These are phyloP conservation scores for Ctena decussata DNA, from an alignment of 2,888 invertebrate genomes.

Conservation along the genomic window DNA sequence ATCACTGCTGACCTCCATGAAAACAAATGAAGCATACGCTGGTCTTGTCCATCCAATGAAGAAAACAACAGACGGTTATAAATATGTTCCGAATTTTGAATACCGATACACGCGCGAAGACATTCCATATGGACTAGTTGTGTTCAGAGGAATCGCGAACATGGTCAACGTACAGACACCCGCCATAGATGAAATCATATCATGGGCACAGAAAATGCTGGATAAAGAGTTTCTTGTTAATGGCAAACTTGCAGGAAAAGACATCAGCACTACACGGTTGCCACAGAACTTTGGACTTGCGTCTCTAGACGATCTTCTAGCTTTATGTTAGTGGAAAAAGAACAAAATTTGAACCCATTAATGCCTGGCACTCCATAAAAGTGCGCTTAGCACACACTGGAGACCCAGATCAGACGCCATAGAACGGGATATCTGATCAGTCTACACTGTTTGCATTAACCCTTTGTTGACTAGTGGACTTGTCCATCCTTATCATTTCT, in stretches of 20 bases:
- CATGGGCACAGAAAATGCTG: conserved; percentile 70
- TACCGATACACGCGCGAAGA: conserved; percentile 71
- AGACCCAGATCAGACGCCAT: no score
- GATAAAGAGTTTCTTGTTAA: conserved; percentile 66
- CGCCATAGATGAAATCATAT: conserved; percentile 67
- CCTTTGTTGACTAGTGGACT: no score
- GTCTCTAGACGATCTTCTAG: not conserved
- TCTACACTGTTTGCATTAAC: no score
- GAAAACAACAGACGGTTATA: conserved; percentile 51
- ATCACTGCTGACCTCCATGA: conserved; percentile 43
- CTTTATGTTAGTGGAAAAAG: no score
- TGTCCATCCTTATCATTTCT: no score
- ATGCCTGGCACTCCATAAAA: no score
- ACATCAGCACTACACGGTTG: conserved; percentile 58
- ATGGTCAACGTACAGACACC: conserved; percentile 64
- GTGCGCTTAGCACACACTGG: no score
- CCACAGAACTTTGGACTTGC: conserved; percentile 57
- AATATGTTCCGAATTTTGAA: conserved; percentile 60
- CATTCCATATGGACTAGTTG: conserved; percentile 68
- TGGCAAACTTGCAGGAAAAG: conserved; percentile 64
- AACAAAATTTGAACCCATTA: no score
- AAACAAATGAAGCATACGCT: conserved; percentile 63
- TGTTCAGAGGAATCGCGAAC: conserved; percentile 67
- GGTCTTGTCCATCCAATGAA: conserved; percentile 61
- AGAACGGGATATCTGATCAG: no score